Conservation (phyloP, 2,888 invertebrate genomes). For the Marasmarcha lunaedactyla region DNA sequence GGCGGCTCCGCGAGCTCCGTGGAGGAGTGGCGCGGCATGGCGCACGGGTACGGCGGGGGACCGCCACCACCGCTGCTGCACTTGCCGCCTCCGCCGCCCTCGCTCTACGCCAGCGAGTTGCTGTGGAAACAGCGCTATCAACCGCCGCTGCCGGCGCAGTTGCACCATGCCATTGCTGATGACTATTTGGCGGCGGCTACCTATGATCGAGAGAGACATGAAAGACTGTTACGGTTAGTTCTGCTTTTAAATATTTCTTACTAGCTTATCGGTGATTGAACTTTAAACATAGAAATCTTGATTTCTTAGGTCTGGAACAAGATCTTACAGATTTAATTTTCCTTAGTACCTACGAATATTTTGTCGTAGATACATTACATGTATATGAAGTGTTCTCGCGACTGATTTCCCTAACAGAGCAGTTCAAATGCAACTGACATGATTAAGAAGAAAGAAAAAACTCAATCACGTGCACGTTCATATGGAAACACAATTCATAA, state of each 20-base stretch:
- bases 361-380: no score
- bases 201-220: constrained; percentile 75
- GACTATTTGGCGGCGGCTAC: constrained; percentile 64
- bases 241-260: background rate
- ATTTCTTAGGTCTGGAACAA: no score
- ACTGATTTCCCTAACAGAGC: no score
- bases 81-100: constrained; percentile 58
- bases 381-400: no score
- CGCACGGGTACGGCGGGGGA: constrained; percentile 78
- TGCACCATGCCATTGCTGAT: constrained; percentile 62
- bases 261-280: no score
- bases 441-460: no score
- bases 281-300: no score
- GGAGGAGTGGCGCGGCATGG: constrained; percentile 81
- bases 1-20: constrained; percentile 80
- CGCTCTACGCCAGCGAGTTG: constrained; percentile 67
- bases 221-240: constrained; percentile 75
- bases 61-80: constrained; percentile 66
- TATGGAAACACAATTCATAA: no score
- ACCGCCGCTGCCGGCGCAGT: constrained; percentile 63
- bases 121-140: constrained; percentile 74
- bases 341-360: no score
- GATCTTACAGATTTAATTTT: no score
- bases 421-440: no score
- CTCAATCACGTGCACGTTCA: no score